Evolutionary conservation across 2,797 vertebrate species (phyloP).

Genomic region (Sandelia bainsii): DNA sequence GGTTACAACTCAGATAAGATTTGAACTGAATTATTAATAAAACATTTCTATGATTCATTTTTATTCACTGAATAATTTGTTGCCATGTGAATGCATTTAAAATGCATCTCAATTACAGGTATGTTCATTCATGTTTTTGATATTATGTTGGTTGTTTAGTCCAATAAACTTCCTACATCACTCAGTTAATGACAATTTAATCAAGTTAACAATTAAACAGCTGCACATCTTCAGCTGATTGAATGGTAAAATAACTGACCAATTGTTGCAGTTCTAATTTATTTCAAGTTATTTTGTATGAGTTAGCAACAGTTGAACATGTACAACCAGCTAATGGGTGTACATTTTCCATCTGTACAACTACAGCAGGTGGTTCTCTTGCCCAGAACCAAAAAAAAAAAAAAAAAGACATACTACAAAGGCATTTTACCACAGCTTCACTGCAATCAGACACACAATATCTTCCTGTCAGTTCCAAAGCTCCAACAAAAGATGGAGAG

Average conservation of each 20-base stretch:
- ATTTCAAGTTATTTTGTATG: conserved; percentile 5
- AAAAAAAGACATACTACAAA: conserved; percentile 32
- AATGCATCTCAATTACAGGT: too few relatives aligned
- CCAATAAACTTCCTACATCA: too few relatives aligned
- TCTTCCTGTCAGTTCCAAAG: conserved; percentile 41
- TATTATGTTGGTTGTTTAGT: too few relatives aligned
- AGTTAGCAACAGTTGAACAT: neutral
- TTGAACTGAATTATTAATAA: too few relatives aligned
- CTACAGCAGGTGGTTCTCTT: neutral
- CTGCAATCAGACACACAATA: conserved; percentile 54
- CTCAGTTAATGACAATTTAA: conserved; percentile 25
- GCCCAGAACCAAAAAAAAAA: neutral
- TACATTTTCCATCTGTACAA: conserved; percentile 6
- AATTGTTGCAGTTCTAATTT: conserved; percentile 22
- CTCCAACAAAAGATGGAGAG: conserved; percentile 49
- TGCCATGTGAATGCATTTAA: too few relatives aligned
- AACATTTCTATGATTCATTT: too few relatives aligned
- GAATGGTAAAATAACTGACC: conserved; percentile 23
- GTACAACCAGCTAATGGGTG: neutral
- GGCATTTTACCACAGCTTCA: conserved; percentile 40
- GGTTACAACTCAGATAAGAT: too few relatives aligned
- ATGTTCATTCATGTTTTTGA: too few relatives aligned
- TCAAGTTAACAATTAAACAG: conserved; percentile 35
- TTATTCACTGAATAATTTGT: too few relatives aligned
- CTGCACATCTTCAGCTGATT: conserved; percentile 29